Evolutionary conservation across 2,888 invertebrate genomes (phyloP).

Genomic region (Ditula angustiorana): DNA sequence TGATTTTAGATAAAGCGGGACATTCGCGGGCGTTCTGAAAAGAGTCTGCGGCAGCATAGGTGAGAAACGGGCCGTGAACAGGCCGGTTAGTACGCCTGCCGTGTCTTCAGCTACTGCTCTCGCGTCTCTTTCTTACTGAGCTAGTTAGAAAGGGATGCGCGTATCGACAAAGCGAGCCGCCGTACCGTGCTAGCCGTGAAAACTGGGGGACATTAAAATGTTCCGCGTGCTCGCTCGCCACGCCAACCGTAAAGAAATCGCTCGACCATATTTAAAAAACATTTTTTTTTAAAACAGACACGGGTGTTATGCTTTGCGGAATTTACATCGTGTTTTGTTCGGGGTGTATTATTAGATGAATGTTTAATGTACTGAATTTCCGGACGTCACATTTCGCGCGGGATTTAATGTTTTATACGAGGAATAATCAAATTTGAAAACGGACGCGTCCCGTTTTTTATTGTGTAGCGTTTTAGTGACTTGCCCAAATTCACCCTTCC

Average conservation of each 20-base stretch:
- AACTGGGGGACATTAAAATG: slow-evolving; percentile 71
- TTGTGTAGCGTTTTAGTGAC: slow-evolving; percentile 19
- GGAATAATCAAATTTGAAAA: not conserved
- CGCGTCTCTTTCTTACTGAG: not conserved
- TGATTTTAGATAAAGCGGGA: slow-evolving; percentile 59
- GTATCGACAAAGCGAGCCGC: slow-evolving; percentile 30
- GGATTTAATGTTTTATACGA: not conserved
- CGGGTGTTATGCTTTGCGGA: slow-evolving; percentile 43
- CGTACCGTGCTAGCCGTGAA: slow-evolving; percentile 31
- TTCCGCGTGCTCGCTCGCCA: slow-evolving; percentile 69
- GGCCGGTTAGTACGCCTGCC: slow-evolving; percentile 14
- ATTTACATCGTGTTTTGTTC: slow-evolving; percentile 18
- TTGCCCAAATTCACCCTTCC: slow-evolving; percentile 12
- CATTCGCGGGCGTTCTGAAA: slow-evolving; percentile 63
- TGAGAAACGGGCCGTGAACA: slow-evolving; percentile 60
- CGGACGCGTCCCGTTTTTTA: not conserved
- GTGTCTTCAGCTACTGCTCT: not conserved
- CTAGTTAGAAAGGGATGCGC: not conserved
- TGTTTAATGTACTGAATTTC: slow-evolving; percentile 23
- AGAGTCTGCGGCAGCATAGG: slow-evolving; percentile 65
- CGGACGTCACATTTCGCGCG: not conserved
- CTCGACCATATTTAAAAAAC: slow-evolving; percentile 70
- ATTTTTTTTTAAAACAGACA: slow-evolving; percentile 68
- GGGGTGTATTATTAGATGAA: slow-evolving; percentile 24
- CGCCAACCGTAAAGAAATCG: slow-evolving; percentile 63